These are phyloP conservation scores for Peucedramus taeniatus DNA, from an alignment of 2,113 vertebrate species.

Conservation along the genomic window DNA sequence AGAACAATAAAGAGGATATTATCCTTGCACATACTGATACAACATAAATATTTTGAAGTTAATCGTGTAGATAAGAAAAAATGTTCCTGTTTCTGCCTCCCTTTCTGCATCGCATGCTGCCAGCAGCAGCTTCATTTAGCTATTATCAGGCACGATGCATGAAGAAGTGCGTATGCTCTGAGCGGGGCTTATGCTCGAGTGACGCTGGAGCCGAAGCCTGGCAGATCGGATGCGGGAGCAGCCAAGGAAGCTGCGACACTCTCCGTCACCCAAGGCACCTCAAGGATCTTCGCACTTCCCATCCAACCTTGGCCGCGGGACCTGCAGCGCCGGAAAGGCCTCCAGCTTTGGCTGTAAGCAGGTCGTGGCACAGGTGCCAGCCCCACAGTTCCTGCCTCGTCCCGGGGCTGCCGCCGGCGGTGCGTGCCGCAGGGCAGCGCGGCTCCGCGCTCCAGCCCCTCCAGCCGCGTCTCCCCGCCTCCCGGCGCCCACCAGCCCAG, in stretches of 20 bases:
- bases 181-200: background rate
- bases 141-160: background rate
- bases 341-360: background rate
- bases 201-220: background rate
- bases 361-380: background rate
- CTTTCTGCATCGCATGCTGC: background rate
- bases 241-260: background rate
- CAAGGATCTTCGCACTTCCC: background rate
- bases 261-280: rapidly evolving
- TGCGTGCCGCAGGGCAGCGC: background rate
- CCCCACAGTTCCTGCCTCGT: background rate
- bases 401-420: background rate
- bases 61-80: background rate
- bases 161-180: background rate
- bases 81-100: background rate
- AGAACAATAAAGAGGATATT: background rate
- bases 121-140: background rate
- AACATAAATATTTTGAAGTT: background rate
- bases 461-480: background rate
- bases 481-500: background rate
- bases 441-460: background rate
- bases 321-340: background rate
- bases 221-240: background rate
- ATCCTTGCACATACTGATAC: background rate
- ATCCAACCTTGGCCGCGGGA: background rate